Evolutionary conservation across 2,113 vertebrate genomes (phyloP).

Genomic region (Struthio camelus): DNA sequence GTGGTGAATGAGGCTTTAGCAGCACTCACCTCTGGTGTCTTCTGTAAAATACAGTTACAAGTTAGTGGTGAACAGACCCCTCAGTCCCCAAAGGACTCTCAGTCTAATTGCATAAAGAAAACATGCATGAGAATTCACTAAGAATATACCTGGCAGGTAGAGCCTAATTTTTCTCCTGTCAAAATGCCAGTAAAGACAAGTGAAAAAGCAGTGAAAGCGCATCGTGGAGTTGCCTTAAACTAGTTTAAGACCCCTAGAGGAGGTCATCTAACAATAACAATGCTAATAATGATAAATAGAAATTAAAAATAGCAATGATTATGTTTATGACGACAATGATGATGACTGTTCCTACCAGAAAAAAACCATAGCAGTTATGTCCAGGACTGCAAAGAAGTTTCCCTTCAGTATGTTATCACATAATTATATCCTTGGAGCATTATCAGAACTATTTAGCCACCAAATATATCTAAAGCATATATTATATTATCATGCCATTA

Average conservation of each 20-base stretch:
- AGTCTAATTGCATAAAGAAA: not conserved
- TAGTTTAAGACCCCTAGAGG: not conserved
- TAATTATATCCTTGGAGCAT: not conserved
- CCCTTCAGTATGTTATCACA: not conserved
- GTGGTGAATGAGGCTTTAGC: not conserved
- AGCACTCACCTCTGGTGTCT: not conserved
- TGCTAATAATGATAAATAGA: not conserved
- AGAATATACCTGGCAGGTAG: not conserved
- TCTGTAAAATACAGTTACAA: not conserved
- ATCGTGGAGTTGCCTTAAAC: not conserved
- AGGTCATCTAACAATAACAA: not conserved
- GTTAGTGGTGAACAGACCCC: not conserved
- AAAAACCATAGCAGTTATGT: not conserved
- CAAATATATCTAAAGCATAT: not conserved
- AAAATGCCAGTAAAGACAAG: not conserved
- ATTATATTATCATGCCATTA: not conserved
- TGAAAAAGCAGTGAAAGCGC: not conserved
- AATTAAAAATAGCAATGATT: not conserved
- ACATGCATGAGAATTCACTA: not conserved
- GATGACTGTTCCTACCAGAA: not conserved
- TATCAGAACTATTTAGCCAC: not conserved
- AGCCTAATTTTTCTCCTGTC: not conserved
- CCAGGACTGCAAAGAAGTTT: not conserved
- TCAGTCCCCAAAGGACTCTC: not conserved
- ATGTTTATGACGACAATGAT: not conserved